Base-by-base conservation (phyloP, 2,888 invertebrate species). In the Habrosyne pyritoides region DNA sequence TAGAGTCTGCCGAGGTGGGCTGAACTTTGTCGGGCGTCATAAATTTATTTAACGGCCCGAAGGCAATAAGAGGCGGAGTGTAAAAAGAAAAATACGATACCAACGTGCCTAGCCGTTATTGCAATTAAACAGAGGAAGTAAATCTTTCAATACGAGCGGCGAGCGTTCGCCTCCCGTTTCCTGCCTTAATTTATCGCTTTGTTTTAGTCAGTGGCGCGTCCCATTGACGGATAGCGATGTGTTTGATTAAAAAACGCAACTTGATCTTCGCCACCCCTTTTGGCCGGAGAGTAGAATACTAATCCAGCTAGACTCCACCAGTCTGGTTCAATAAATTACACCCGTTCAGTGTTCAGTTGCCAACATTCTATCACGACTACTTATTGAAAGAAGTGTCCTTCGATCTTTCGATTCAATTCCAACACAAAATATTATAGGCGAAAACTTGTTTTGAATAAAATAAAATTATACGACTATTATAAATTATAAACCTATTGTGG, bases 91-190 rank as follows among this genome's bases (percentile, higher is more conserved):
- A 91, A 92, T 92, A 91, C 92, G 92, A 90, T 91, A 91, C 90
- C 91, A 89, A 91, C 92, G 92, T 91, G 92, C 92, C 91, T 89
- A 90, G 91, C 89, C 91, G 92, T 91, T 91, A 92, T 91, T 92
- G 91, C 91, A 92, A 92, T 92, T 92, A 92, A 92, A 92, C 91
- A 89, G 89, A 89, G 91, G 91, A 91, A 92, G 91, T 92, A 92
- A 91, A 92, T 92, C 91, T 92, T 91, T 92, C 91, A 91, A 91
- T 92, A 91, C 91, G 89, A 89, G 87, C 87, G 74, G 83, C 81
- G 78, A 84, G 74, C 89, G 83, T 87, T 90, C 84, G 88, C 86
- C 85, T 89, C 84, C 86, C 86, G 87, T 83, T 91, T 87, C 82
- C 87, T 81, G 86, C 84, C 81, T 89, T 89, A 88, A 92, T 91